phyloP scores from a whole-genome alignment of 92 coral and sea anemone genomes.

The Zoanthus sansibaricus region DNA sequence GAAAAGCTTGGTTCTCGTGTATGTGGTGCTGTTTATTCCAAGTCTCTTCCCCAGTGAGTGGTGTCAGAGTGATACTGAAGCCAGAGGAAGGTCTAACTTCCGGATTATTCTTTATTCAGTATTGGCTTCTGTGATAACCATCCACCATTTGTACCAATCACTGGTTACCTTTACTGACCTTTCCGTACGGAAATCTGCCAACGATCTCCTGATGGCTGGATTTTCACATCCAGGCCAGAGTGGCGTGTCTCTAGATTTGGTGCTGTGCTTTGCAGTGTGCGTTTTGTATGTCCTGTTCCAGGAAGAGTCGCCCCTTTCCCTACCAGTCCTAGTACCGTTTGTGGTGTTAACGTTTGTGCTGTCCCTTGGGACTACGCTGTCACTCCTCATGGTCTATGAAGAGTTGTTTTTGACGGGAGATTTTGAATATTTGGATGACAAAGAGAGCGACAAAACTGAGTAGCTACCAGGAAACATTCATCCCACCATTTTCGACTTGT shows the following conservation, averaged over 20 bases:
- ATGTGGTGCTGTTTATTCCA: constrained; percentile 61
- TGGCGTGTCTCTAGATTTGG: constrained; percentile 51
- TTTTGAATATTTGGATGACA: too few species aligned
- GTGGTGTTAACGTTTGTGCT: constrained; percentile 59
- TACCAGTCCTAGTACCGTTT: constrained; percentile 53
- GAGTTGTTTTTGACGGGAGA: constrained; percentile 12
- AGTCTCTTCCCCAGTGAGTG: constrained; percentile 62
- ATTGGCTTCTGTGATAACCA: constrained; percentile 48
- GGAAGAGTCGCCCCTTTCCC: neutral
- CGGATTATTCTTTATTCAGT: constrained; percentile 41
- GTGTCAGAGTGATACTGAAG: constrained; percentile 18
- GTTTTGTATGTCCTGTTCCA: constrained; percentile 47
- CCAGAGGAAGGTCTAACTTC: constrained; percentile 21
- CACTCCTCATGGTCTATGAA: constrained; percentile 68
- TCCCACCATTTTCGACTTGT: too few species aligned
- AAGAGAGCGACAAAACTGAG: too few species aligned
- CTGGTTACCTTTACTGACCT: constrained; percentile 47
- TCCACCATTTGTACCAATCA: constrained; percentile 64
- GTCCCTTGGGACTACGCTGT: constrained; percentile 70
- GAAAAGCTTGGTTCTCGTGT: constrained; percentile 52
- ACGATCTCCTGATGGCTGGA: constrained; percentile 35
- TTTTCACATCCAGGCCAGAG: constrained; percentile 53
- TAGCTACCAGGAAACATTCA: too few species aligned
- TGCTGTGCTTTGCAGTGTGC: constrained; percentile 59
- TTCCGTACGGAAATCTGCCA: constrained; percentile 25